phyloP scores from a whole-genome alignment of 2,888 invertebrate species.

The Agrochola litura region DNA sequence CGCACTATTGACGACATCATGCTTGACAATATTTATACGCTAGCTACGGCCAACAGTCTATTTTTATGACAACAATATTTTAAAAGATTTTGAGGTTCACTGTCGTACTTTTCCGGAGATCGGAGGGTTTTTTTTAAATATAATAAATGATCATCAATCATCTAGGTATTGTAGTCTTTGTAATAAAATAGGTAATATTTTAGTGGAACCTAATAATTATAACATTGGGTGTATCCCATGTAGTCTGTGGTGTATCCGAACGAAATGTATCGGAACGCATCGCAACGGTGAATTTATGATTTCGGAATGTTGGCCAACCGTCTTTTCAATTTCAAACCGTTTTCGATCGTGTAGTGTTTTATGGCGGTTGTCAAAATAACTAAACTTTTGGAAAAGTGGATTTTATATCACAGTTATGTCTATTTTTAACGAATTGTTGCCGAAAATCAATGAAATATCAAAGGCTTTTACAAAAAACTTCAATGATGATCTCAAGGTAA shows the following conservation, averaged over 20 bases:
- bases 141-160: background rate
- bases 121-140: background rate
- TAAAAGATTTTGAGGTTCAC: background rate
- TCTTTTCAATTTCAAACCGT: slow-evolving; percentile 88
- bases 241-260: slow-evolving; percentile 31
- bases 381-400: slow-evolving; percentile 77
- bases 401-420: slow-evolving; percentile 82
- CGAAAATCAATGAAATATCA: slow-evolving; percentile 82
- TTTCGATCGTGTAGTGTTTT: slow-evolving; percentile 82
- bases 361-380: slow-evolving; percentile 81
- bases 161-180: background rate
- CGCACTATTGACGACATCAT: too few relatives aligned
- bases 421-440: slow-evolving; percentile 83
- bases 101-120: background rate
- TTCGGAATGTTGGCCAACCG: slow-evolving; percentile 53
- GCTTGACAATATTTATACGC: too few relatives aligned
- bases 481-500: slow-evolving; percentile 84
- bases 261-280: slow-evolving; percentile 27
- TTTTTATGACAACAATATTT: background rate
- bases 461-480: slow-evolving; percentile 75
- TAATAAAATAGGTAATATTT: background rate
- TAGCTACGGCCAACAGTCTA: background rate
- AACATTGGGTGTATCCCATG: background rate
- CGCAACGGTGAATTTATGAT: slow-evolving; percentile 31
- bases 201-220: background rate